A percentile compares a stretch with the other conserved stretches of the same genome.
phyloP scores from a whole-genome alignment of 2,888 invertebrate genomes.

The Arenicola marina region DNA sequence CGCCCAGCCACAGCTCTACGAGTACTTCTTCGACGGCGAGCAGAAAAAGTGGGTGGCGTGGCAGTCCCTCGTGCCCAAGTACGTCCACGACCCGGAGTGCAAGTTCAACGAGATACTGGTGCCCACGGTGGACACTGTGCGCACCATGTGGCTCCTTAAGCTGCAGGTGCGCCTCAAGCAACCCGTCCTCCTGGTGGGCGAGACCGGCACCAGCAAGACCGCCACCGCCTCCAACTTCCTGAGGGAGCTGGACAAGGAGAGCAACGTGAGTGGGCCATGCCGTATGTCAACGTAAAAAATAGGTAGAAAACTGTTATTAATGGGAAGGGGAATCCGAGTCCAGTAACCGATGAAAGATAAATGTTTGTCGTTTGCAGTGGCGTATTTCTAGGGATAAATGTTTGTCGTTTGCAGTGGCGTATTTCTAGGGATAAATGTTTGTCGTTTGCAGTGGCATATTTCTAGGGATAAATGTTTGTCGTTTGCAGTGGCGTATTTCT shows the following conservation, averaged over 20 bases:
- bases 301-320: not conserved
- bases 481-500: no score
- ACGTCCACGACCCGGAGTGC: conserved; percentile 72
- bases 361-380: no score
- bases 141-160: conserved; percentile 75
- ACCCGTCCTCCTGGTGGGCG: conserved; percentile 84
- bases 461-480: no score
- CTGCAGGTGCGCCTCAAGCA: conserved; percentile 72
- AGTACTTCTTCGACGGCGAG: conserved; percentile 77
- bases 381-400: no score
- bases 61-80: conserved; percentile 78
- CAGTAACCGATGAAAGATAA: not conserved
- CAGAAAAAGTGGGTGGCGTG: conserved; percentile 80
- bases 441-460: no score
- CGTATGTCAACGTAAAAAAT: not conserved
- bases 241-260: conserved; percentile 68
- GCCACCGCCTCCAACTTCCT: conserved; percentile 85
- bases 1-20: conserved; percentile 74
- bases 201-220: conserved; percentile 91
- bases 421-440: no score
- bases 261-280: conserved; percentile 64
- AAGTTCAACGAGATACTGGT: conserved; percentile 85
- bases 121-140: conserved; percentile 85
- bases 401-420: no score
- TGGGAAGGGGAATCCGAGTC: not conserved